Evolutionary conservation across 1,140 invertebrate genomes (phyloP), one percentile per base, ranked within the genome.

Genomic region (Ptiloglossa arizonensis): DNA sequence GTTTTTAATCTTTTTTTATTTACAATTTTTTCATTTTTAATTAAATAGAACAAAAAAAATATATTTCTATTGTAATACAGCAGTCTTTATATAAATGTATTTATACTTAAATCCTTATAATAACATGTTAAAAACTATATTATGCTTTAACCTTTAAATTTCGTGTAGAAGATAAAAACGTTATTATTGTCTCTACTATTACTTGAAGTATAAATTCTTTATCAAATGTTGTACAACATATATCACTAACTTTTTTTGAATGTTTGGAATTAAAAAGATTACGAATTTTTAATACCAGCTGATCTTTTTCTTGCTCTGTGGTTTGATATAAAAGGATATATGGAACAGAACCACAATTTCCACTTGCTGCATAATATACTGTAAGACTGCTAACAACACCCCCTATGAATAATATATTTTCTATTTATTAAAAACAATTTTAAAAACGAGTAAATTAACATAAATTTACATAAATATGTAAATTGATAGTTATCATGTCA

Each of bases 371-470:
- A 15, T 0, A 27, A 17, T 13, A 15, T 38, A 8, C 9, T 69
- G 41, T 2, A 29, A 9, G 2, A 41, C 66, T 29, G 17, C 35
- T 56, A 9, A 9, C 0, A 29, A 15, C 0, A 29, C 35, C 50
- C 5, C 50, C 66, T 69, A 54, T n/a, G n/a, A 38, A 69, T 56
- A 68, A 5, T 54, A 27, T 24, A 24, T 13, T 64, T 68, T 22
- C 22, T 8, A 24, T 19, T 68, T 27, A 38, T 5, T n/a, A n/a
- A n/a, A 19, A 35, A 0, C 24, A 11, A 11, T 52, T 9, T 11
- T 24, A 46, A 11, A 19, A 0, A 27, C 4, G 5, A 29, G 17
- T 64, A 48, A 32, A 38, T 22, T 24, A 17, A 19, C 5, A 17
- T 22, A 48, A 48, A 27, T 38, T 24, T 38, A 1, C n/a, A n/a